Conservation (phyloP, 2,888 invertebrate species). For the Ectemnius continuus region DNA sequence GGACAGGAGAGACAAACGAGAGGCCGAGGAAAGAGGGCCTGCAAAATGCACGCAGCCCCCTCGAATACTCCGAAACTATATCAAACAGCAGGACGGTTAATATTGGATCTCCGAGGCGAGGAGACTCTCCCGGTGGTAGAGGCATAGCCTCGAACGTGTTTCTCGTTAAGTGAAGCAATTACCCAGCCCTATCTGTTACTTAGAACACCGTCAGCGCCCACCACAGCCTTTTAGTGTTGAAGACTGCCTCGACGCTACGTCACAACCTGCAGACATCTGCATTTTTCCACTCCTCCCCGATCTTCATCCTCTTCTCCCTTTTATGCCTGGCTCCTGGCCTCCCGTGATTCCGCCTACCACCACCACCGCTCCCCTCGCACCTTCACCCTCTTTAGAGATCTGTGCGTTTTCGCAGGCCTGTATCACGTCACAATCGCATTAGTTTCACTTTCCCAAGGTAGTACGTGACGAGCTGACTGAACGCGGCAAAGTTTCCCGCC, state of each 20-base stretch:
- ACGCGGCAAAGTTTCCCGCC: neutral
- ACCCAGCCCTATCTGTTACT: conserved; percentile 76
- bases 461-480: neutral
- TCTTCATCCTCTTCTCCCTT: neutral
- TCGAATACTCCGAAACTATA: conserved; percentile 59
- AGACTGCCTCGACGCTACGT: conserved; percentile 57
- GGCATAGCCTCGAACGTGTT: conserved; percentile 71
- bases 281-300: conserved; percentile 23
- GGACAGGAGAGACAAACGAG: conserved; percentile 42
- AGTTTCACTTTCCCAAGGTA: conserved; percentile 45
- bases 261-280: conserved; percentile 52
- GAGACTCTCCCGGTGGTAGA: conserved; percentile 38
- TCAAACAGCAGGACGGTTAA: conserved; percentile 69
- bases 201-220: conserved; percentile 75
- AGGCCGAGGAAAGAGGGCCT: conserved; percentile 44
- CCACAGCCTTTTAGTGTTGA: conserved; percentile 75
- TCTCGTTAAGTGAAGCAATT: conserved; percentile 78
- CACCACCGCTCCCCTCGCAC: too few species aligned
- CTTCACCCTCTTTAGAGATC: too few species aligned
- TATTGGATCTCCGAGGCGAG: conserved; percentile 58
- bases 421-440: conserved; percentile 20
- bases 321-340: neutral
- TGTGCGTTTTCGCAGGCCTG: neutral
- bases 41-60: conserved; percentile 53
- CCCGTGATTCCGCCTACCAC: conserved; percentile 5